These are phyloP conservation scores for Isurus oxyrinchus DNA, from an alignment of 2,113 vertebrate species.

Conservation along the genomic window DNA sequence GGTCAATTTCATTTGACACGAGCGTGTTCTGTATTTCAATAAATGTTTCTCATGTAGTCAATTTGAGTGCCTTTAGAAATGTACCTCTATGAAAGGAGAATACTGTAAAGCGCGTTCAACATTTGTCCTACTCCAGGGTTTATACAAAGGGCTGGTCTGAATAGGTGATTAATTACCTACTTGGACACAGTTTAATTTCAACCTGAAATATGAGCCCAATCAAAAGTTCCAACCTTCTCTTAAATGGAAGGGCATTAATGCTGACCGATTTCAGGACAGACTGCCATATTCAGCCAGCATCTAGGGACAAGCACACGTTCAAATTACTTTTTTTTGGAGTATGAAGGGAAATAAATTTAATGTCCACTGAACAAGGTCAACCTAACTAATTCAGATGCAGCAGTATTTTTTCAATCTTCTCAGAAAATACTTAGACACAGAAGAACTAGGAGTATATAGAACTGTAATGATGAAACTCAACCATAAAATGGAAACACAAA, in stretches of 20 bases:
- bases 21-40: background rate
- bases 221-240: background rate
- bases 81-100: background rate
- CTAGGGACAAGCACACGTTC: background rate
- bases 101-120: background rate
- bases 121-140: background rate
- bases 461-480: background rate
- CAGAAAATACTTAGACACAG: background rate
- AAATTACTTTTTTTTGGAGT: background rate
- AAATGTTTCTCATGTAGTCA: background rate
- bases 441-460: background rate
- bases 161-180: slow-evolving; percentile 1
- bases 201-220: background rate
- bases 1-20: background rate
- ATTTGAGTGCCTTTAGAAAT: background rate
- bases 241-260: background rate
- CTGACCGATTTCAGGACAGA: background rate
- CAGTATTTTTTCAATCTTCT: background rate
- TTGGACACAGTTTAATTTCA: background rate
- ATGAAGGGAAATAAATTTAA: background rate
- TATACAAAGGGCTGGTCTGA: background rate
- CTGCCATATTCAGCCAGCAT: background rate
- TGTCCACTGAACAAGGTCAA: background rate
- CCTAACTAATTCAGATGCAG: background rate
- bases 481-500: background rate